Conservation (phyloP, 2,888 invertebrate species). For the Gastracanthus pulcherrimus region DNA sequence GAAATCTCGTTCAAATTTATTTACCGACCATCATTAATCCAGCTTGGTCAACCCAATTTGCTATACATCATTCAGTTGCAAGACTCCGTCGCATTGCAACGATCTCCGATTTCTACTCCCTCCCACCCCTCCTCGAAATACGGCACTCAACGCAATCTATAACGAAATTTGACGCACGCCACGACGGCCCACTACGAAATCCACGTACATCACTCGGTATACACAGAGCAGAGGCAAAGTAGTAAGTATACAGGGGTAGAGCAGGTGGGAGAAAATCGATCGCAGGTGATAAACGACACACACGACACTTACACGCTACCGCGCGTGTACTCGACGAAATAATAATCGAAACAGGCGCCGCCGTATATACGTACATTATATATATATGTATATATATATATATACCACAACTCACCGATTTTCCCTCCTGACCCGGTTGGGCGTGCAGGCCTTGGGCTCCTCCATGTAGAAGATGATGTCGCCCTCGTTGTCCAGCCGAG, state of each 20-base stretch:
- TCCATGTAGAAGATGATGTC: conserved; percentile 84
- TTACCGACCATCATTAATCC: too few species aligned
- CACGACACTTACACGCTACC: neutral
- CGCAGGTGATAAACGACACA: conserved; percentile 11
- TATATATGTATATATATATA: too few species aligned
- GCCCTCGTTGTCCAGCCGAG: conserved; percentile 80
- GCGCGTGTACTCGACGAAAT: neutral
- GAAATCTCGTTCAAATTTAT: too few species aligned
- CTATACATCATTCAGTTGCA: too few species aligned
- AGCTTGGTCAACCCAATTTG: too few species aligned
- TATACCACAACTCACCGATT: conserved; percentile 75
- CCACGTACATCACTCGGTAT: neutral
- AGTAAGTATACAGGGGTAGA: neutral
- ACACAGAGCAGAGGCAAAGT: neutral
- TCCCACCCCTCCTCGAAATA: too few species aligned
- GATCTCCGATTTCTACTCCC: too few species aligned
- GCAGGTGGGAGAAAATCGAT: conserved; percentile 18
- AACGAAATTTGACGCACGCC: too few species aligned
- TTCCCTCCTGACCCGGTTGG: conserved; percentile 73
- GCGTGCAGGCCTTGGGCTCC: conserved; percentile 81
- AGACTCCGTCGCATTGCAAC: too few species aligned
- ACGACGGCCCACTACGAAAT: neutral
- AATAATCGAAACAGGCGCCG: neutral
- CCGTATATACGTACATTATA: neutral
- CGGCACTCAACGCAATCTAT: neutral